Percentiles rank a stretch among this genome's conserved stretches.
These are phyloP conservation scores for Xanthostigma xanthostigma DNA, from an alignment of 2,888 invertebrate genomes.

Conservation along the genomic window DNA sequence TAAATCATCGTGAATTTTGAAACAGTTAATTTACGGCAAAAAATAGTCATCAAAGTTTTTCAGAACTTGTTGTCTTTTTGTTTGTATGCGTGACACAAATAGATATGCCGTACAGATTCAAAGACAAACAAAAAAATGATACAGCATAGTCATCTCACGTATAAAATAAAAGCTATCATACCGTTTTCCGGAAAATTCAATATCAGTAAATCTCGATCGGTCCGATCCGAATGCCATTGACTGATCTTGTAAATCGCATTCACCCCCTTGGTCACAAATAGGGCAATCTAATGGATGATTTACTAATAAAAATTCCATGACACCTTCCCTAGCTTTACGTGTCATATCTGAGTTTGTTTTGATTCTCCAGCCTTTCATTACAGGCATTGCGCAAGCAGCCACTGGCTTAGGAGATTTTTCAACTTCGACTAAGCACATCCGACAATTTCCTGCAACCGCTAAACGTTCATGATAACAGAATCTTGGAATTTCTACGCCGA, in stretches of 20 bases:
- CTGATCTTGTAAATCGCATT: conserved; percentile 92
- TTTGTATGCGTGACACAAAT: not conserved
- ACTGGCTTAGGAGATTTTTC: conserved; percentile 97
- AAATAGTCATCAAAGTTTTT: too few relatives aligned
- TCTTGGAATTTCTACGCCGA: conserved; percentile 94
- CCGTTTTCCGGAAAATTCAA: conserved; percentile 82
- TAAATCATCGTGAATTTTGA: too few relatives aligned
- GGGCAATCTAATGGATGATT: conserved; percentile 99
- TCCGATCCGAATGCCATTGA: conserved; percentile 98
- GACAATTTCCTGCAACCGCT: conserved; percentile 96
- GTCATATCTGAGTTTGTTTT: conserved; percentile 94
- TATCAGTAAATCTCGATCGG: conserved; percentile 85
- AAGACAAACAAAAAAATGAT: not conserved
- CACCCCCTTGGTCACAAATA: conserved; percentile 97
- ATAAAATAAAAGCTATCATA: conserved; percentile 19
- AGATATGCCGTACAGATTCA: not conserved
- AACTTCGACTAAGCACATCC: conserved; percentile 99
- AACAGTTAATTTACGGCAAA: too few relatives aligned
- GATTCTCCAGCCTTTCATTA: conserved; percentile 99
- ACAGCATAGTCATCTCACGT: not conserved
- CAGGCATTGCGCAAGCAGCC: conserved; percentile 99
- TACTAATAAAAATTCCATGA: conserved; percentile 97
- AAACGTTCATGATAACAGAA: conserved; percentile 99
- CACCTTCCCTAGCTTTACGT: conserved; percentile 57
- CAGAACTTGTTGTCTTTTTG: not conserved